Conservation (phyloP, 2,888 invertebrate genomes). For the Neoaliturus tenellus region DNA sequence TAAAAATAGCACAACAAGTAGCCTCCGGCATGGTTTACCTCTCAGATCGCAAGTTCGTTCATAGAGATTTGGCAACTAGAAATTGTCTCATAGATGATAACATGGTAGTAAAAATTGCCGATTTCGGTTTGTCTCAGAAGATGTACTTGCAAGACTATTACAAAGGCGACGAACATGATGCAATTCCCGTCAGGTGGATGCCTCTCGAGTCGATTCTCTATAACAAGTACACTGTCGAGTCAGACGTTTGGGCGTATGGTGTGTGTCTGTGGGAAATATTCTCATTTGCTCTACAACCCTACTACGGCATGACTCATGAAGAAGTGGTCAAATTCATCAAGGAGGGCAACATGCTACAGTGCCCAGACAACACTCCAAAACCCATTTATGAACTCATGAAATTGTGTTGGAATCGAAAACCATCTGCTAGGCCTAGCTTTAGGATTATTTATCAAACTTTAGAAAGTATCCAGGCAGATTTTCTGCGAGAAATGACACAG, state of each 20-base stretch:
- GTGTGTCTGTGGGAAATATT: slow-evolving; percentile 98
- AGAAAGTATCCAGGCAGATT: slow-evolving; percentile 78
- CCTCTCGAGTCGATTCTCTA: slow-evolving; percentile 97
- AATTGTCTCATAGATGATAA: slow-evolving; percentile 96
- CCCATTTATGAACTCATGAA: slow-evolving; percentile 95
- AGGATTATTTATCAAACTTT: slow-evolving; percentile 87
- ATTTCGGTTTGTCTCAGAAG: slow-evolving; percentile 97
- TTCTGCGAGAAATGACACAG: slow-evolving; percentile 54
- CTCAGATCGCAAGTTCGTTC: slow-evolving; percentile 95
- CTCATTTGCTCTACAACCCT: slow-evolving; percentile 96
- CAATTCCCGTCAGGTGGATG: slow-evolving; percentile 99
- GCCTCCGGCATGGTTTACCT: slow-evolving; percentile 97
- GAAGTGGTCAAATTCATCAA: slow-evolving; percentile 97
- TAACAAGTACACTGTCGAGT: slow-evolving; percentile 96
- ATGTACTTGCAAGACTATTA: slow-evolving; percentile 97
- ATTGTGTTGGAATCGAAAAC: slow-evolving; percentile 94
- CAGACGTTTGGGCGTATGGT: slow-evolving; percentile 98
- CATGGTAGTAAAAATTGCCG: slow-evolving; percentile 97
- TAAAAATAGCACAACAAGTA: slow-evolving; percentile 92
- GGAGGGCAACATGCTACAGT: slow-evolving; percentile 92
- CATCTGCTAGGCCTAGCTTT: slow-evolving; percentile 91
- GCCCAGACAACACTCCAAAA: slow-evolving; percentile 93
- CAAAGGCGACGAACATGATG: slow-evolving; percentile 96
- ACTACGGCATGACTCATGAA: slow-evolving; percentile 98
- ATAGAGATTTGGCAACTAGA: slow-evolving; percentile 95